A percentile compares a stretch with the other conserved stretches of the same genome.
phyloP scores from a whole-genome alignment of 2,888 invertebrate species.

The Thecocarcelia acutangulata region DNA sequence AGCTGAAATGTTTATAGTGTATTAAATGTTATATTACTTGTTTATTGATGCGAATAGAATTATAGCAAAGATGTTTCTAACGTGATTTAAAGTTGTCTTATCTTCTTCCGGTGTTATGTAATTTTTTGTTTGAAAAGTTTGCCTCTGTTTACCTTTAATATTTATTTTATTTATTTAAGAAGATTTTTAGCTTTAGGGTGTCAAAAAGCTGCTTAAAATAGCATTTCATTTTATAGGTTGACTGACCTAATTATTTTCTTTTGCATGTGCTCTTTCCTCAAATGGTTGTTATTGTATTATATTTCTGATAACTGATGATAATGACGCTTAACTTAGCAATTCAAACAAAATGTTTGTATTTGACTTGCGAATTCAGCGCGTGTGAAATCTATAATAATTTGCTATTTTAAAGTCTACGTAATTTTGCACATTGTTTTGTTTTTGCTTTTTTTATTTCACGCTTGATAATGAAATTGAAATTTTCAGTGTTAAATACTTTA shows the following conservation, averaged over 20 bases:
- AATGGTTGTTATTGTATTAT: constrained; percentile 2
- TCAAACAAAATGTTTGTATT: constrained; percentile 11
- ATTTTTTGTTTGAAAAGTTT: too few relatives aligned
- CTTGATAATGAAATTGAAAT: constrained; percentile 68
- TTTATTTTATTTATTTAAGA: too few relatives aligned
- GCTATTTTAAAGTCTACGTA: constrained; percentile 1
- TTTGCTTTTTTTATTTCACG: constrained; percentile 36
- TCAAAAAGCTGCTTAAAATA: too few relatives aligned
- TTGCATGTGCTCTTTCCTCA: constrained; percentile 7
- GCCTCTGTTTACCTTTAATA: too few relatives aligned
- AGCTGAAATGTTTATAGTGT: too few relatives aligned
- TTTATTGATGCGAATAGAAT: too few relatives aligned
- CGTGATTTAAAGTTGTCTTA: too few relatives aligned
- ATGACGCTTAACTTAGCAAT: constrained; percentile 44
- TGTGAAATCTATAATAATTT: constrained; percentile 23
- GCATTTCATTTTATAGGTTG: constrained; percentile 8
- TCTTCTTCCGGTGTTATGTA: too few relatives aligned
- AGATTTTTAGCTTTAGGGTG: too few relatives aligned
- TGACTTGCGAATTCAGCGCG: constrained; percentile 50
- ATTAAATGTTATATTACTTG: too few relatives aligned
- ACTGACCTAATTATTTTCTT: constrained; percentile 39
- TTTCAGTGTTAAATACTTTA: constrained; percentile 66
- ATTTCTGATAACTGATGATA: constrained; percentile 52
- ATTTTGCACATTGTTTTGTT: background rate
- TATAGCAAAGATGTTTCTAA: too few relatives aligned